Base-by-base conservation (phyloP, 2,113 vertebrate species). In the Xyrauchen texanus region DNA sequence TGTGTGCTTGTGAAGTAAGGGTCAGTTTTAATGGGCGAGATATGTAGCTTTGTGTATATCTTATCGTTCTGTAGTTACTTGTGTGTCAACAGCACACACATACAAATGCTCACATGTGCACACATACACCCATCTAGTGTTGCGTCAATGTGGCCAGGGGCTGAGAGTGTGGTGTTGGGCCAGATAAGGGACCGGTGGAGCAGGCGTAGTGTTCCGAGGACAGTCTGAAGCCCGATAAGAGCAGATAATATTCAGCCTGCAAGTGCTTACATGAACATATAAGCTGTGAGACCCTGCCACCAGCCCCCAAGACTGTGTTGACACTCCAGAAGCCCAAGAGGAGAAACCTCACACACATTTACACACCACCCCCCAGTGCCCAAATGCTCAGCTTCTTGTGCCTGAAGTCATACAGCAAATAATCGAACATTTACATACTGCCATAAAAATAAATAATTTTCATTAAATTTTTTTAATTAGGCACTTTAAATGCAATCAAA, bases 391-490 rank as follows among this genome's bases (percentile, higher is more conserved):
- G 21, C 21, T 34, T 34, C 21, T 34, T 34, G 21, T 34, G 82
- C 90, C 89, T 75, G 58, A 81, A 89, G 86, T 88, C 90, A 92
- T 91, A 91, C 90, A 88, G 89, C 86, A 87, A 84, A 88, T 84
- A 88, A 86, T 87, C 81, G 83, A 75, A 85, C 86, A 92, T 93
- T 92, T 93, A 90, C 91, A 92, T 92, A 91, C 90, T 91, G 87
- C 89, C 89, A 88, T 92, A 90, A 91, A 63, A 63, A 34, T 61
- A 61, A 61, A 21, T 2, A 72, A 72, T 57, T 57, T 57, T 16
- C 49, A 42, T 7, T 8, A 52, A 47, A 47, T 92, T 92, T 89
- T 90, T 91, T 91, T 91, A 91, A 93, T 93, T 92, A 91, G 87
- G 76, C 87, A 85, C 88, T 91, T 87, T 88, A 91, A 91, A 93